A percentile compares a stretch with the other conserved stretches of the same genome.
Evolutionary conservation across 2,113 vertebrate genomes (phyloP).

Genomic region (Amphiprion ocellaris): DNA sequence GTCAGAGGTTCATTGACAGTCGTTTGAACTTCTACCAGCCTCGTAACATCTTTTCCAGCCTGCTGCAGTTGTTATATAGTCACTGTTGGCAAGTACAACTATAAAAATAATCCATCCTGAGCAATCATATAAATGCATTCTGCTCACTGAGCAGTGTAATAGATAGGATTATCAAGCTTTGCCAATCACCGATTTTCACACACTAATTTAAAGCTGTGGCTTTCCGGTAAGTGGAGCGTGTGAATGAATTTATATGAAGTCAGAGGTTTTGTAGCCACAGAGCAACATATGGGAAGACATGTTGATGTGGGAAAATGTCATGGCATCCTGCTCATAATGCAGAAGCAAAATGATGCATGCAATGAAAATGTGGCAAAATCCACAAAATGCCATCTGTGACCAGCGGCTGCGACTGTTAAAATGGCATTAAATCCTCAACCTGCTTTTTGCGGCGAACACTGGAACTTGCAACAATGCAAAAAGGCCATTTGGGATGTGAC

Average conservation of each 20-base stretch:
- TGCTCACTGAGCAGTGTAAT: slow-evolving; percentile 63
- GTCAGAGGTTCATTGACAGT: too few relatives aligned
- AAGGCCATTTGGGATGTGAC: background rate
- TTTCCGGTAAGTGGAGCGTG: slow-evolving; percentile 46
- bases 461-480: slow-evolving; percentile 24
- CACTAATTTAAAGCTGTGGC: slow-evolving; percentile 39
- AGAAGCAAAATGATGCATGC: slow-evolving; percentile 13
- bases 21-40: too few relatives aligned
- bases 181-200: slow-evolving; percentile 53
- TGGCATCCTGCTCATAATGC: slow-evolving; percentile 6
- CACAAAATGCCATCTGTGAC: slow-evolving; percentile 44
- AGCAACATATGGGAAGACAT: slow-evolving; percentile 30
- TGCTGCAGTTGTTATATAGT: slow-evolving; percentile 29
- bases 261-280: slow-evolving; percentile 35
- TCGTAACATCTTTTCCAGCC: background rate
- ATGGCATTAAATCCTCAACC: slow-evolving; percentile 9
- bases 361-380: slow-evolving; percentile 10
- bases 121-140: slow-evolving; percentile 58
- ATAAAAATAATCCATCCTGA: slow-evolving; percentile 58
- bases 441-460: slow-evolving; percentile 3
- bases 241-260: slow-evolving; percentile 30
- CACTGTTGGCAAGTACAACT: slow-evolving; percentile 27
- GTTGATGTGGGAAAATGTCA: background rate
- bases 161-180: slow-evolving; percentile 61
- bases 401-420: slow-evolving; percentile 24